Evolutionary conservation across 2,888 invertebrate genomes (phyloP).

Genomic region (Venustoraphidia nigricollis): DNA sequence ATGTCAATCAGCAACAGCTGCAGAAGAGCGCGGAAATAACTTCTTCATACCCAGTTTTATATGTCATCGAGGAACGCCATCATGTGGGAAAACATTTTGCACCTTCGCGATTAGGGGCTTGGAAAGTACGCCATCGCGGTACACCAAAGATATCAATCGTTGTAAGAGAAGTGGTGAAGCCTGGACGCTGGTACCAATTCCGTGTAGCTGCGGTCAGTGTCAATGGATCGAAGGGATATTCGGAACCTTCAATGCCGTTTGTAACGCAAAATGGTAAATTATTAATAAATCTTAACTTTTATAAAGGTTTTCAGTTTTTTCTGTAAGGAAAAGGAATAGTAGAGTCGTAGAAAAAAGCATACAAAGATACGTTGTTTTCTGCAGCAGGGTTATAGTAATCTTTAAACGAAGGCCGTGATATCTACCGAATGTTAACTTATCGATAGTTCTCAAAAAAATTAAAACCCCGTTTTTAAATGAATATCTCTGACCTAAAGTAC

Average conservation of each 20-base stretch:
- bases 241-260: constrained; percentile 40
- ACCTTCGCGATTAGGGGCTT: constrained; percentile 45
- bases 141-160: constrained; percentile 36
- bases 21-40: neutral
- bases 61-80: constrained; percentile 53
- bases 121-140: constrained; percentile 37
- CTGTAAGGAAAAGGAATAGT: no score
- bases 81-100: constrained; percentile 50
- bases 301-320: no score
- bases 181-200: constrained; percentile 66
- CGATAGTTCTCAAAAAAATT: no score
- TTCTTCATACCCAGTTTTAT: constrained; percentile 24
- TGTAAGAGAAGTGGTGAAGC: constrained; percentile 39
- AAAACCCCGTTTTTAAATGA: neutral
- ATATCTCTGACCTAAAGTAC: neutral
- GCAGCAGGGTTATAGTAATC: no score
- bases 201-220: constrained; percentile 60
- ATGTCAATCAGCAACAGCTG: constrained; percentile 4
- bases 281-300: no score
- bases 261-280: constrained; percentile 32
- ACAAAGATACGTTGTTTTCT: no score
- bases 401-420: no score
- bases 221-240: constrained; percentile 57
- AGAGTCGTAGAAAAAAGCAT: no score
- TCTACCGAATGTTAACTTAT: no score